Conservation (phyloP, 2,888 invertebrate species). For the Macrophya annulata region DNA sequence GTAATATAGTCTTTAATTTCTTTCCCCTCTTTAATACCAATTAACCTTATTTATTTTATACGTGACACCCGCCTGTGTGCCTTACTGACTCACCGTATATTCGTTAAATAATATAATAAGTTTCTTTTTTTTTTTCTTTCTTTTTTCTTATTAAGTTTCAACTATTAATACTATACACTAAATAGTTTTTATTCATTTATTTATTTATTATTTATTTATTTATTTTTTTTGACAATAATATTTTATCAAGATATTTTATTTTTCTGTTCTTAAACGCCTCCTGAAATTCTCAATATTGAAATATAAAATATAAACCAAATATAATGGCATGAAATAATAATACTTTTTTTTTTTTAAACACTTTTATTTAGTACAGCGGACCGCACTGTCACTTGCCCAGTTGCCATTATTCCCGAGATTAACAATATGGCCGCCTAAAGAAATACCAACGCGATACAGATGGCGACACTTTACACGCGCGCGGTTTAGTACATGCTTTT, state of each 20-base stretch:
- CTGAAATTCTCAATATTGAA: conserved; percentile 38
- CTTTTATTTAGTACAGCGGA: conserved; percentile 66
- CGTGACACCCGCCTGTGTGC: conserved; percentile 55
- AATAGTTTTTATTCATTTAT: not conserved
- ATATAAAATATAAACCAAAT: conserved; percentile 47
- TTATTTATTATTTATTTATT: too few relatives aligned
- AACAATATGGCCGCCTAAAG: conserved; percentile 47
- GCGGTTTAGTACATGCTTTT: conserved; percentile 8
- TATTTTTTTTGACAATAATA: not conserved
- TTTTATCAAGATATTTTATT: not conserved
- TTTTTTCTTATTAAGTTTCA: not conserved
- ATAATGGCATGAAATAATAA: conserved; percentile 70
- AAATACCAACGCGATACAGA: conserved; percentile 55
- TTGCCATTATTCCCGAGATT: conserved; percentile 69
- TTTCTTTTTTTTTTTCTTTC: not conserved
- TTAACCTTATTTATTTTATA: conserved; percentile 70
- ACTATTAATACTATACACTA: not conserved
- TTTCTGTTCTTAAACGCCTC: not conserved
- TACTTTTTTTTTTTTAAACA: conserved; percentile 62
- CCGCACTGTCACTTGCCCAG: conserved; percentile 76
- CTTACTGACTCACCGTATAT: conserved; percentile 65
- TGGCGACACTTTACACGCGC: conserved; percentile 58
- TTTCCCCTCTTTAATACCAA: conserved; percentile 69
- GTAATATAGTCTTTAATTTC: conserved; percentile 64
- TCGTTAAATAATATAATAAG: conserved; percentile 67